Evolutionary conservation across 2,113 vertebrate species (phyloP), one percentile per base, ranked within the genome.

Genomic region (Chamaetylas fuelleborni): DNA sequence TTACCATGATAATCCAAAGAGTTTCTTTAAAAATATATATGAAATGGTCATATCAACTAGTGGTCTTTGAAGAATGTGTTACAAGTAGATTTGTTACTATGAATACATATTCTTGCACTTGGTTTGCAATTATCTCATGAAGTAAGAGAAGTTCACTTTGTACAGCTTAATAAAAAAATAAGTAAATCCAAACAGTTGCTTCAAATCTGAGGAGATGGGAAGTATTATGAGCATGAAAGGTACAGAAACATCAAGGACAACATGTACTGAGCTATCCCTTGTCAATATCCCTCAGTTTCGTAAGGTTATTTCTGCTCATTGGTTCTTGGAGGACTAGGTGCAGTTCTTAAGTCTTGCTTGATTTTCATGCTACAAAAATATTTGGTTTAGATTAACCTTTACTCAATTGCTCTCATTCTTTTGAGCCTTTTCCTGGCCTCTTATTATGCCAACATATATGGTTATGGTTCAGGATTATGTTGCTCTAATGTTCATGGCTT

Each of bases 331-430:
- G n/a, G 22, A 31, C 12, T 72, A 12, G 36, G 34, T 50, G 29
- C 26, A 33, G 19, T 91, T 89, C 23, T 48, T 81, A 72, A 92
- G 19, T 36, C 36, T 40, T 47, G 25, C 17, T 96, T 65, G 77
- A 86, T 91, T 95, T 95, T 84, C 43, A 50, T 57, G 34, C 33
- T 64, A 29, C 53, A 60, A 78, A 87, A 81, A 53, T 91, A 70
- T 36, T 90, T 69, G 38, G 6, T 26, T 92, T 84, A 89, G 51
- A 60, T 84, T 92, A 87, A 65, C 18, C 47, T 71, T 64, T 81
- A 79, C 6, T 31, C 28, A 31, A 7, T 66, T 70, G 14, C 50
- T 78, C n/a, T 95, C n/a, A 45, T 40, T 17, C 33, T 94, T 90
- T 74, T 2, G 11, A 54, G 26, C 12, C 26, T 60, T 81, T 62